A percentile compares a stretch with the other conserved stretches of the same genome.
These are phyloP conservation scores for Cinara cedri DNA, from an alignment of 2,888 invertebrate genomes.

Conservation along the genomic window DNA sequence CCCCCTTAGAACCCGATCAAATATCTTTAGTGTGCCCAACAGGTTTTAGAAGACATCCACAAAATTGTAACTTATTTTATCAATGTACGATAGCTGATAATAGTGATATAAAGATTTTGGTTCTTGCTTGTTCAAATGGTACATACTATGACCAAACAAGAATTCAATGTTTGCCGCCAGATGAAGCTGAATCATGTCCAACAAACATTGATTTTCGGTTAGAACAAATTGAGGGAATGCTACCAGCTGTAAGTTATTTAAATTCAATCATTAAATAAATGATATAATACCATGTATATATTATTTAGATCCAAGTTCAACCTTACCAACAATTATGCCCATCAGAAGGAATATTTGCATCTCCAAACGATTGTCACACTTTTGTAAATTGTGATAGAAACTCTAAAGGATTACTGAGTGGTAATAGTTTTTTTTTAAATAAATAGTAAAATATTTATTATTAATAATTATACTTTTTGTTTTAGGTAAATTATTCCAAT, in stretches of 20 bases:
- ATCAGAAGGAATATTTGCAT: constrained; percentile 72
- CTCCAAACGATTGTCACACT: constrained; percentile 72
- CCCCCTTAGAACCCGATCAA: constrained; percentile 73
- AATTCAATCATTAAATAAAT: constrained; percentile 11
- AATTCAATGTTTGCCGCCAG: constrained; percentile 74
- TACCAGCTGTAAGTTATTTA: constrained; percentile 42
- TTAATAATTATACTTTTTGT: constrained; percentile 40
- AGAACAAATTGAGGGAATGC: constrained; percentile 12
- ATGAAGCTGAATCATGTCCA: constrained; percentile 62
- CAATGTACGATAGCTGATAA: constrained; percentile 74
- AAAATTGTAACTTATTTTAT: constrained; percentile 82
- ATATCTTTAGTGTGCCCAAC: constrained; percentile 78
- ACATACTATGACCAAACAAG: constrained; percentile 77
- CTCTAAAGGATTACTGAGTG: constrained; percentile 63
- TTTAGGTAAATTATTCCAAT: constrained; percentile 76
- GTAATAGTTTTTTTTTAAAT: constrained; percentile 54
- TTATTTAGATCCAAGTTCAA: constrained; percentile 70
- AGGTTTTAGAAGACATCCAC: constrained; percentile 82
- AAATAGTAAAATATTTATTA: background rate
- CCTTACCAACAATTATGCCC: constrained; percentile 70
- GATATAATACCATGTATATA: constrained; percentile 38
- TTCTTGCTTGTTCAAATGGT: constrained; percentile 77
- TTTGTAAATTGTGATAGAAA: constrained; percentile 75
- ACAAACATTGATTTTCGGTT: constrained; percentile 12
- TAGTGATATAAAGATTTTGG: constrained; percentile 75